Evolutionary conservation across 2,113 vertebrate genomes (phyloP).

Genomic region (Cairina moschata): DNA sequence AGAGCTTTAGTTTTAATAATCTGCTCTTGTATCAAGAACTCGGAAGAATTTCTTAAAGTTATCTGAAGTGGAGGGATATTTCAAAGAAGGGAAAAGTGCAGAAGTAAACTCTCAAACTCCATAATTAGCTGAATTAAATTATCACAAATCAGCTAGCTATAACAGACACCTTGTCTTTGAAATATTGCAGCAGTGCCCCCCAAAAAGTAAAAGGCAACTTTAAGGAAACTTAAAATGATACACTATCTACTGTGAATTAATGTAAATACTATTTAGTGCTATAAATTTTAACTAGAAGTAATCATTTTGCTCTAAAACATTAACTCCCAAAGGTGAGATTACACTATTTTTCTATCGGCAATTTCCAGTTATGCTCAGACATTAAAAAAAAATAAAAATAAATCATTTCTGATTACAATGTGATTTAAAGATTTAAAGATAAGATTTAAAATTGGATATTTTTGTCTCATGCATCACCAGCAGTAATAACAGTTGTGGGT

Average conservation of each 20-base stretch:
- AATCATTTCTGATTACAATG: background rate
- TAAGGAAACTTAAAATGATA: background rate
- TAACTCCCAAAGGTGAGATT: background rate
- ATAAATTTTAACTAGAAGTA: background rate
- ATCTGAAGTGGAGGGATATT: background rate
- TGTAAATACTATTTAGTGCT: background rate
- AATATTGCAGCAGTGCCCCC: background rate
- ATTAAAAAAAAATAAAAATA: background rate
- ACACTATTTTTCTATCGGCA: background rate
- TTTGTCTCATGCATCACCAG: background rate
- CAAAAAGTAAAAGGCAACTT: background rate
- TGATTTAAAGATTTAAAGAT: background rate
- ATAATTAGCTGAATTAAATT: background rate
- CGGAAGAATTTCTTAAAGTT: background rate
- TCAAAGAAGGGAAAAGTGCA: background rate
- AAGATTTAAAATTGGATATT: background rate
- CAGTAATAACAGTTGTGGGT: background rate
- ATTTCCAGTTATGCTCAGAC: background rate
- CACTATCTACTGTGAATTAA: background rate
- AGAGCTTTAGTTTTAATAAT: background rate
- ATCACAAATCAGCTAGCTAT: background rate
- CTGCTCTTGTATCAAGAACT: background rate
- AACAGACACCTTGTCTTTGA: background rate
- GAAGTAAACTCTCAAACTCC: background rate
- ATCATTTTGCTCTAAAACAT: background rate